Base-by-base conservation (phyloP, 2,797 vertebrate species). In the Discoglossus pictus region DNA sequence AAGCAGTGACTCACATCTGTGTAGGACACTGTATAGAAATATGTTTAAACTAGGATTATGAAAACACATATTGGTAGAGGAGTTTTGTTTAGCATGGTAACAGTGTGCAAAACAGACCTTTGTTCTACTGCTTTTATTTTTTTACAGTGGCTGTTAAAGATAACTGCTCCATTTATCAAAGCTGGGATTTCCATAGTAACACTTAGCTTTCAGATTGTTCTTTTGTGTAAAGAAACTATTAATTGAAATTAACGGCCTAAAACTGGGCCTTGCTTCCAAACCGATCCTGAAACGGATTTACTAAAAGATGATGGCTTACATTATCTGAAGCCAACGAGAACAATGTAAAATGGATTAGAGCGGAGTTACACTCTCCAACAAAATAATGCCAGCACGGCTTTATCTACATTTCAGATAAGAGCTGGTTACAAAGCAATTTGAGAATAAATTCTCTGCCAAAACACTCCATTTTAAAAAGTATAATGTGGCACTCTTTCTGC, bases 101-200 rank as follows among this genome's bases (percentile, higher is more conserved):
- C 75, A 74, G 65, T 11, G 13, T 35, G 76, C 67, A 66, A 76
- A 69, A 75, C 36, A 75, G 74, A 82, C 72, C 81, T 82, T 83
- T 61, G 58, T 77, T 76, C 68, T 62, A 71, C 68, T 77, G 75
- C 73, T 84, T 84, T 83, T 78, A 11, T 72, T 74, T 81, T 79
- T 87, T 82, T 75, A 83, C 73, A 65, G 73, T 20, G 65, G 72
- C 74, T 77, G 78, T 78, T 82, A 80, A 47, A 78, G 79, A 79
- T 82, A 87, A 84, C 75, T 74, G 67, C 80, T 84, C 79, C 76
- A 78, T 83, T 87, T 87, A 86, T 82, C 80, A 83, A 84, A 87
- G 83, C 74, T 80, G 39, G 67, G 56, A 89, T 84, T 85, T 82
- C 83, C 80, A 83, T 79, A 88, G 80, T 78, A 87, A 89, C 80